Percentiles rank a stretch among this genome's conserved stretches.
phyloP scores from a whole-genome alignment of 2,888 invertebrate genomes.

The Xestia xanthographa region DNA sequence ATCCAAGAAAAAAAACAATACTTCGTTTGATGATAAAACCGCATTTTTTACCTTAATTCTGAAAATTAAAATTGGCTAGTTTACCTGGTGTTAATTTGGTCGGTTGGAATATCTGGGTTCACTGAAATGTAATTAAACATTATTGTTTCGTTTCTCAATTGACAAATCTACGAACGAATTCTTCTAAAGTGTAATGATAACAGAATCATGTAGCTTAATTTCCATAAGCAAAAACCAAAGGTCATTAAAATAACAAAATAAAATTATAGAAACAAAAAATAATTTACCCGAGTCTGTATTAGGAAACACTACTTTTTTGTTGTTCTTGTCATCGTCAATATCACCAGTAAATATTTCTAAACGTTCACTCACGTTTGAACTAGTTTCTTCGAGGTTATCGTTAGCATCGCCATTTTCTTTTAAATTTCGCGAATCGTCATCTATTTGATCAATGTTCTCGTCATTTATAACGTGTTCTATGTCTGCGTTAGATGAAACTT shows the following conservation, averaged over 20 bases:
- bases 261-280: constrained; percentile 62
- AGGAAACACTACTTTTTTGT: constrained; percentile 83
- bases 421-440: background rate
- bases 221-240: background rate
- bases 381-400: constrained; percentile 25
- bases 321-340: constrained; percentile 56
- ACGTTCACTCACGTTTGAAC: constrained; percentile 63
- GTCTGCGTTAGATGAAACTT: constrained; percentile 18
- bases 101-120: constrained; percentile 7
- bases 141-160: background rate
- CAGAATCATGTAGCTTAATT: background rate
- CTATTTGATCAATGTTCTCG: constrained; percentile 10
- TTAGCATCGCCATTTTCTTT: constrained; percentile 4
- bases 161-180: background rate
- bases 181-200: background rate
- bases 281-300: constrained; percentile 79
- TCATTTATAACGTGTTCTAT: background rate
- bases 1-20: background rate
- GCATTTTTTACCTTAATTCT: background rate
- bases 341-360: constrained; percentile 65
- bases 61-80: background rate
- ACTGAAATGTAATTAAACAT: constrained; percentile 44
- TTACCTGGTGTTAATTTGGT: constrained; percentile 13
- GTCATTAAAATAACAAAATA: constrained; percentile 32
- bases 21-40: background rate